A percentile compares a stretch with the other conserved stretches of the same genome.
Conservation (phyloP, 2,797 vertebrate species). For the Trematomus bernacchii region DNA sequence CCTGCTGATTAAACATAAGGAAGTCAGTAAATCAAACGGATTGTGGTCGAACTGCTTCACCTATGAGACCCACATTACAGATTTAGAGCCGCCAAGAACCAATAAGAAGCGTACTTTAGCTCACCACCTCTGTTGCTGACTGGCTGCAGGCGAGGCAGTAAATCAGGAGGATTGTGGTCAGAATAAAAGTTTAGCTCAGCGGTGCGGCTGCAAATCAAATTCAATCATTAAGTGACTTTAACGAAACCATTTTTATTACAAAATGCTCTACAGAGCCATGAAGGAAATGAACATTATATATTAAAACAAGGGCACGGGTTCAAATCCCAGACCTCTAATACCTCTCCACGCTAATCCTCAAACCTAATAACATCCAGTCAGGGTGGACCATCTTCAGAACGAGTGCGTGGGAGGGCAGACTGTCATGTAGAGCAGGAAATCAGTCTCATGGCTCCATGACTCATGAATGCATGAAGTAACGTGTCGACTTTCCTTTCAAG, state of each 20-base stretch:
- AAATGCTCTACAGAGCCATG: slow-evolving; percentile 44
- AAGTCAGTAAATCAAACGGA: slow-evolving; percentile 55
- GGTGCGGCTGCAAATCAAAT: slow-evolving; percentile 66
- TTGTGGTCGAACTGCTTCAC: slow-evolving; percentile 62
- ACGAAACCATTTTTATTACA: slow-evolving; percentile 56
- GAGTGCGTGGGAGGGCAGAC: slow-evolving; percentile 26
- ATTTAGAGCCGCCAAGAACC: slow-evolving; percentile 48
- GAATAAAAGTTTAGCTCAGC: slow-evolving; percentile 44
- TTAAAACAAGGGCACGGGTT: slow-evolving; percentile 49
- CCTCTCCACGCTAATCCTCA: slow-evolving; percentile 45
- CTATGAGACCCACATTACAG: slow-evolving; percentile 60
- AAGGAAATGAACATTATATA: slow-evolving; percentile 62
- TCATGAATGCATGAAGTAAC: slow-evolving; percentile 26
- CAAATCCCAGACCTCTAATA: slow-evolving; percentile 59
- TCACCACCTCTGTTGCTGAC: slow-evolving; percentile 57
- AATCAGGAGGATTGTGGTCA: slow-evolving; percentile 68
- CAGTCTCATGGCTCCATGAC: slow-evolving; percentile 23
- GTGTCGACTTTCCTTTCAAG: slow-evolving; percentile 46
- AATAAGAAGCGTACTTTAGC: slow-evolving; percentile 56
- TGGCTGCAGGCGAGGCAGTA: slow-evolving; percentile 53
- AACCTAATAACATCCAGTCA: slow-evolving; percentile 32
- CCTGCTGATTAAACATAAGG: slow-evolving; percentile 46
- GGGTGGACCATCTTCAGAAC: slow-evolving; percentile 42
- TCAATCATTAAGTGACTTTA: slow-evolving; percentile 57
- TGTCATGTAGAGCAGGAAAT: slow-evolving; percentile 36